phyloP scores from a whole-genome alignment of 2,113 vertebrate species.

The Sinocyclocheilus anophthalmus region DNA sequence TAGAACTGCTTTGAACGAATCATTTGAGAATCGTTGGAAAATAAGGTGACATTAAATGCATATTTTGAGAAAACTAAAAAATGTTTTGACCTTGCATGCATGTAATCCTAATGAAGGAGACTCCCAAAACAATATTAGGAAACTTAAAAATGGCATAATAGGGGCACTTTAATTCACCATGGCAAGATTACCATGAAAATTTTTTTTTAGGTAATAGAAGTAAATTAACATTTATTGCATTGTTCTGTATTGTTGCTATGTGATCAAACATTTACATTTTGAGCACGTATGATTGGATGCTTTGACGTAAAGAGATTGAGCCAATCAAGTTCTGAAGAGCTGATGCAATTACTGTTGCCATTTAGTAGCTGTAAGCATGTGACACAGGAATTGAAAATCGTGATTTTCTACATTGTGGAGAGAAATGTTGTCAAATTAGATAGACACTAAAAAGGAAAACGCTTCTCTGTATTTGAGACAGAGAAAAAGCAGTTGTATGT shows the following conservation, averaged over 20 bases:
- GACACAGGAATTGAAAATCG: neutral
- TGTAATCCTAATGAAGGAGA: no score
- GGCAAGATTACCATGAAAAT: neutral
- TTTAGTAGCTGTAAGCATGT: neutral
- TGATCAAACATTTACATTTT: neutral
- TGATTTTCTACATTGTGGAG: neutral
- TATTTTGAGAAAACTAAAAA: no score
- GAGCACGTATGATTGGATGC: neutral
- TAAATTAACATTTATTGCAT: constrained; percentile 3
- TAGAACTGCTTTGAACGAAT: no score
- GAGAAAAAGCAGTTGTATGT: neutral
- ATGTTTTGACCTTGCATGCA: no score
- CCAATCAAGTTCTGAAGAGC: constrained; percentile 20
- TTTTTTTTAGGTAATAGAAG: neutral
- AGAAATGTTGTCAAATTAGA: neutral
- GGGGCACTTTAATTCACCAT: no score
- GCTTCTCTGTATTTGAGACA: neutral
- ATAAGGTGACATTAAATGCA: no score
- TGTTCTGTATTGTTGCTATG: neutral
- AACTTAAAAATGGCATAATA: no score
- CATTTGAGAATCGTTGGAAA: no score
- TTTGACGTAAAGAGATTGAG: neutral
- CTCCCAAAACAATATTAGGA: no score
- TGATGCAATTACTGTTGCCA: neutral
- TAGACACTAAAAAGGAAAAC: neutral